phyloP scores from a whole-genome alignment of 2,797 vertebrate species.

The Halcyon smyrnensis region DNA sequence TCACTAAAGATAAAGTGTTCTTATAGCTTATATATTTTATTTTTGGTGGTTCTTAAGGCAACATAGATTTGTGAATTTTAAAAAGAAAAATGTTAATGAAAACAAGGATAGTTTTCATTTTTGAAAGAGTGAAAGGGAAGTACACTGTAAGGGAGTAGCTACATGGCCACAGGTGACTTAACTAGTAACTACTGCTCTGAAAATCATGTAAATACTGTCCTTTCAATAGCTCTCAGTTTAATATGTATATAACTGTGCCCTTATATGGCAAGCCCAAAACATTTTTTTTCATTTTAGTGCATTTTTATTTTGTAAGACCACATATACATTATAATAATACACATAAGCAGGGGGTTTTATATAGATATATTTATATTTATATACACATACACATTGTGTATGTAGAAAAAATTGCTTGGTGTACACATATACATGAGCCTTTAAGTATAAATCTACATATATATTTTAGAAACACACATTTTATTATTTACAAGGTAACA shows the following conservation, averaged over 20 bases:
- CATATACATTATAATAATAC: background rate
- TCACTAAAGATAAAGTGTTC: background rate
- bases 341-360: background rate
- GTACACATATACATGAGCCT: background rate
- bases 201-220: background rate
- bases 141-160: background rate
- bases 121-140: background rate
- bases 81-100: background rate
- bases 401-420: background rate
- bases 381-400: background rate
- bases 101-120: background rate
- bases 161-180: background rate
- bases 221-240: background rate
- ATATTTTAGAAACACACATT: background rate
- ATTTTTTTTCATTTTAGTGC: background rate
- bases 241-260: background rate
- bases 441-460: background rate
- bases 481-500: background rate
- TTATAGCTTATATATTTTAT: background rate
- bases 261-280: background rate
- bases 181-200: background rate
- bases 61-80: background rate
- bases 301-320: background rate
- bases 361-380: background rate
- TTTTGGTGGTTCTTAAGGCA: background rate